Conservation (phyloP, 53 echinoderm and acorn worm genomes). For the Henricia sp. region DNA sequence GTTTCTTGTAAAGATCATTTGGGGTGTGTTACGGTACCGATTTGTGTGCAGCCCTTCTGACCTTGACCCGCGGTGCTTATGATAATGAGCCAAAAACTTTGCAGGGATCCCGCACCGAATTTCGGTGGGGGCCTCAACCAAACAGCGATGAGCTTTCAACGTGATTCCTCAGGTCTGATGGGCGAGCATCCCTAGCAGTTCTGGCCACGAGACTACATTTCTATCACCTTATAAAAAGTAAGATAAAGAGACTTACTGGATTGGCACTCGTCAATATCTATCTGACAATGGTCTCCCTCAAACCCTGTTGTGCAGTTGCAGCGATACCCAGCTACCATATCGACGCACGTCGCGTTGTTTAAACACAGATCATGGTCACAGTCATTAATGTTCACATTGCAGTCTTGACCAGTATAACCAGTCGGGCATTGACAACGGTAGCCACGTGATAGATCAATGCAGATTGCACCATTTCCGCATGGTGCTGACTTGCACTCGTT, state of each 20-base stretch:
- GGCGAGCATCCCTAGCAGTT: too few species aligned
- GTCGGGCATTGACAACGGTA: slow-evolving; percentile 55
- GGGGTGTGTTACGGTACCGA: too few species aligned
- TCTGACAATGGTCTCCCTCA: slow-evolving; percentile 59
- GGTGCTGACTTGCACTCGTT: slow-evolving; percentile 56
- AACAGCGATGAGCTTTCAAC: too few species aligned
- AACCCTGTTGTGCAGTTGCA: slow-evolving; percentile 61
- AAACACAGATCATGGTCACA: slow-evolving; percentile 57
- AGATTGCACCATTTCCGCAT: slow-evolving; percentile 43
- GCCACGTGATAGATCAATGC: slow-evolving; percentile 48
- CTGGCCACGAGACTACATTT: too few species aligned
- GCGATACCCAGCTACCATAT: slow-evolving; percentile 26
- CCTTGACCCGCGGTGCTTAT: too few species aligned
- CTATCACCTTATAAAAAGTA: not conserved
- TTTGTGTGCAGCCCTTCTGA: too few species aligned
- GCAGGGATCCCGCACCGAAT: too few species aligned
- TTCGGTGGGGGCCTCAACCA: too few species aligned
- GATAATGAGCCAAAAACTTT: too few species aligned
- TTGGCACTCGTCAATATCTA: slow-evolving; percentile 66
- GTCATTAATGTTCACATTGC: slow-evolving; percentile 60
- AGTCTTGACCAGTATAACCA: slow-evolving; percentile 50
- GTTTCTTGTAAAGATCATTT: too few species aligned
- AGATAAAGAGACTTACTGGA: slow-evolving; percentile 22
- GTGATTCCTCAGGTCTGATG: too few species aligned
- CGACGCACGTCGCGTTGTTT: slow-evolving; percentile 58